Conservation (phyloP, 2,888 invertebrate genomes). For the Phragmatobia fuliginosa region DNA sequence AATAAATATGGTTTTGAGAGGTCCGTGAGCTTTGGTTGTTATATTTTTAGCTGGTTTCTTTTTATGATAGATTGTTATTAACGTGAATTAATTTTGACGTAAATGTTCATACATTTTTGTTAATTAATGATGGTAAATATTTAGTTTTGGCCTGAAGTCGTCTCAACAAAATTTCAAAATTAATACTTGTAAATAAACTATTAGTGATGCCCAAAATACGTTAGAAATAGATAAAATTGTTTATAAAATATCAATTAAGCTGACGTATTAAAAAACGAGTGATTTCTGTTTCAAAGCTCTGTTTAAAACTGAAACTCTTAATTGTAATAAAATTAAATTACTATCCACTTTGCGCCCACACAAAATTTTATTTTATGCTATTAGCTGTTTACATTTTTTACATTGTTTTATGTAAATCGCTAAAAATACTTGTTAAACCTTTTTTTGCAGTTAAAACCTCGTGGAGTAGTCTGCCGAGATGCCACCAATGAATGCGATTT, state of each 20-base stretch:
- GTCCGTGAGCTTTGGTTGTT: conserved; percentile 2
- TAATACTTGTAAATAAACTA: background rate
- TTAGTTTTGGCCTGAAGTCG: background rate
- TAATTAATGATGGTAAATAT: too few relatives aligned
- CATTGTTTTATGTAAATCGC: too few relatives aligned
- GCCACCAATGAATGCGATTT: conserved; percentile 97
- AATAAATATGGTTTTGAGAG: conserved; percentile 5
- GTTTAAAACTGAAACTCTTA: background rate
- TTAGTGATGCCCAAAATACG: background rate
- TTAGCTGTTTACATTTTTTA: too few relatives aligned
- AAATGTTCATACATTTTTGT: too few relatives aligned
- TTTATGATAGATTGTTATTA: background rate
- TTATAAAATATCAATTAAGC: too few relatives aligned
- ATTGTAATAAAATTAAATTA: background rate
- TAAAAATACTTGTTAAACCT: too few relatives aligned
- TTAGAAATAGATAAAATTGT: background rate
- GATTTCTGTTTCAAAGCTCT: background rate
- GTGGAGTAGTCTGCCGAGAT: conserved; percentile 94
- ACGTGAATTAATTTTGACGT: background rate
- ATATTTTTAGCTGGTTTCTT: background rate
- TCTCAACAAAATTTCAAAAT: too few relatives aligned
- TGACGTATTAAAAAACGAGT: background rate
- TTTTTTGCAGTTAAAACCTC: conserved; percentile 88
- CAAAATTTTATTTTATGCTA: too few relatives aligned
- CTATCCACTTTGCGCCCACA: background rate